These are phyloP conservation scores for Etheostoma nigrum DNA, from an alignment of 2,797 vertebrate genomes.

Conservation along the genomic window DNA sequence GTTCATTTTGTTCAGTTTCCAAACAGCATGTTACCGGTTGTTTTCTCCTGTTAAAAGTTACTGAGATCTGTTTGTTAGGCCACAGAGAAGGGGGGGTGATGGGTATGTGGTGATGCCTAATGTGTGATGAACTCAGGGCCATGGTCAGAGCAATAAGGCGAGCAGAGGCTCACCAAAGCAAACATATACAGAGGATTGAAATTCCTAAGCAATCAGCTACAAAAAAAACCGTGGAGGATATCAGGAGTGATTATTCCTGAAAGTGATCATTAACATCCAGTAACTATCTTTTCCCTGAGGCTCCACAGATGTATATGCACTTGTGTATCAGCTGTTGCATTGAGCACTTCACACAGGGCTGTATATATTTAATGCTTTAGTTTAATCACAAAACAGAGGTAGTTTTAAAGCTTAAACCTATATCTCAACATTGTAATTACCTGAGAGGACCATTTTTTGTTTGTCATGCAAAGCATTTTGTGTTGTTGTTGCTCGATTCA, in stretches of 20 bases:
- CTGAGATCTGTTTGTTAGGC: neutral
- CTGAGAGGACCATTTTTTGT: conserved; percentile 35
- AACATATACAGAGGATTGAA: neutral
- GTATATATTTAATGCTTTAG: conserved; percentile 44
- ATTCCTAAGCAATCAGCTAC: conserved; percentile 15
- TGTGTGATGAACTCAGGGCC: conserved; percentile 55
- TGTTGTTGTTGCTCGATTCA: conserved; percentile 29
- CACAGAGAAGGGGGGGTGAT: neutral
- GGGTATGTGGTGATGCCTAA: conserved; percentile 9
- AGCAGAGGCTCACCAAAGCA: conserved; percentile 1
- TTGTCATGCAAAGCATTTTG: conserved; percentile 21
- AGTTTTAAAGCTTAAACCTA: conserved; percentile 26
- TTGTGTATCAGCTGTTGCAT: conserved; percentile 29
- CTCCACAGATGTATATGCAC: conserved; percentile 38
- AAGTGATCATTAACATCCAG: neutral
- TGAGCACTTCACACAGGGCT: conserved; percentile 42
- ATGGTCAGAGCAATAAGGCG: conserved; percentile 70
- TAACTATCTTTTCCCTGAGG: conserved; percentile 11
- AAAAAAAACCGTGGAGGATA: neutral
- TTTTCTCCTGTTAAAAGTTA: neutral
- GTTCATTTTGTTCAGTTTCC: conserved; percentile 1
- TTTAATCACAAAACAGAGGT: conserved; percentile 29
- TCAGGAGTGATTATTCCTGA: conserved; percentile 2
- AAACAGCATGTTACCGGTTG: neutral
- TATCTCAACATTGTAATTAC: conserved; percentile 27